phyloP scores from a whole-genome alignment of 1,140 invertebrate genomes.

The Drosophila quadrilineata region DNA sequence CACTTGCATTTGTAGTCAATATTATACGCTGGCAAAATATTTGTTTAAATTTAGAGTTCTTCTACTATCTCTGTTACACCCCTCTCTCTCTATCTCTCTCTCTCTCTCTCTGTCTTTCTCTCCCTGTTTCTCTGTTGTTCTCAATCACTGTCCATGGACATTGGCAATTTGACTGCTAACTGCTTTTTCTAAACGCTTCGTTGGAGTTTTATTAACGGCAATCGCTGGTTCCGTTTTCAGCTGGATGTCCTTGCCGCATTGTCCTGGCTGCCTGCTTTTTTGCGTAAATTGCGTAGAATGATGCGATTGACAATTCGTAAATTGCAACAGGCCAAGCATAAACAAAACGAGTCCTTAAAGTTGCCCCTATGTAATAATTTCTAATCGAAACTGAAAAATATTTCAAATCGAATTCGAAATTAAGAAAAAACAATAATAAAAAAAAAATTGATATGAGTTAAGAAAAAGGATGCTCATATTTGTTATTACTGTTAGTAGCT shows the following conservation, averaged over 20 bases:
- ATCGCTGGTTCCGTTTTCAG: slow-evolving; percentile 34
- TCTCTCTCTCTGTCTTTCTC: neutral
- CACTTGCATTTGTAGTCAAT: slow-evolving; percentile 80
- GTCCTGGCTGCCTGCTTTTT: neutral
- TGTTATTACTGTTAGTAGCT: neutral
- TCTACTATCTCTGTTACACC: neutral
- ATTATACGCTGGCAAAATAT: slow-evolving; percentile 72
- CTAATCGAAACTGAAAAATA: too few species aligned
- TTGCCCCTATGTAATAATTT: too few species aligned
- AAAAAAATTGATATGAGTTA: slow-evolving; percentile 11
- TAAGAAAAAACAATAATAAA: slow-evolving; percentile 5
- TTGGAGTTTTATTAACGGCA: slow-evolving; percentile 65
- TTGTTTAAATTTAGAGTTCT: slow-evolving; percentile 69
- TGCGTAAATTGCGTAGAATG: slow-evolving; percentile 65
- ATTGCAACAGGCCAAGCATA: slow-evolving; percentile 46
- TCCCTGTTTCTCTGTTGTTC: slow-evolving; percentile 1
- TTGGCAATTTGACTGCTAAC: slow-evolving; percentile 56
- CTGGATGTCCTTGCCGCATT: slow-evolving; percentile 6
- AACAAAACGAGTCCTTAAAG: slow-evolving; percentile 64
- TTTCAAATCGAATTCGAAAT: too few species aligned
- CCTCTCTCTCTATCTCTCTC: neutral
- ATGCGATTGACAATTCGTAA: slow-evolving; percentile 68
- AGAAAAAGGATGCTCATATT: slow-evolving; percentile 24
- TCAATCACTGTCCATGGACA: slow-evolving; percentile 56
- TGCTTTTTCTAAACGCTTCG: slow-evolving; percentile 72